Conservation (phyloP, 1,140 invertebrate species). For the Cotesia glomerata region DNA sequence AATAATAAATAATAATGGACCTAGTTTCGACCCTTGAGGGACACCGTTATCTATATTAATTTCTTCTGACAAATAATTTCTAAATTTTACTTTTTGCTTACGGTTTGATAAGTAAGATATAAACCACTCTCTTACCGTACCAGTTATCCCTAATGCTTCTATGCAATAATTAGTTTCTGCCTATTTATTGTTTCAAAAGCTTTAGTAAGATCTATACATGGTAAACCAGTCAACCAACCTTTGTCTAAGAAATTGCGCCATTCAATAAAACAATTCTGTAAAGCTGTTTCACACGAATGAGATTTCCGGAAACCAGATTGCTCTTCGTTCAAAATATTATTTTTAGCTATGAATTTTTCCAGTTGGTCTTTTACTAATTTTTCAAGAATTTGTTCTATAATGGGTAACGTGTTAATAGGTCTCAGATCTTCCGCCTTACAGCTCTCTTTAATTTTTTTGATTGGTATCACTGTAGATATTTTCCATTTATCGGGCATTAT, state of each 20-base stretch:
- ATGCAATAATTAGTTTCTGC: constrained; percentile 14
- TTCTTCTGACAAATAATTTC: too few relatives aligned
- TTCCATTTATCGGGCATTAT: constrained; percentile 26
- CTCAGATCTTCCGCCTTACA: constrained; percentile 29
- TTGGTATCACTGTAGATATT: constrained; percentile 31
- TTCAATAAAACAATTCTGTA: constrained; percentile 1
- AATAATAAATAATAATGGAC: constrained; percentile 14
- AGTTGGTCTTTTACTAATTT: constrained; percentile 2
- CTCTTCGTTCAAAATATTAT: constrained; percentile 22
- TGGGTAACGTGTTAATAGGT: constrained; percentile 32
- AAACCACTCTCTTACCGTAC: constrained; percentile 19
- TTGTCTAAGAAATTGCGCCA: constrained; percentile 6
- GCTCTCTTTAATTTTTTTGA: constrained; percentile 32
- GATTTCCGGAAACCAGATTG: constrained; percentile 26
- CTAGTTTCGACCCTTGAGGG: constrained; percentile 22
- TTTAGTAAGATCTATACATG: constrained; percentile 24
- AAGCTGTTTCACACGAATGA: constrained; percentile 17
- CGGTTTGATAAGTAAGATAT: constrained; percentile 9
- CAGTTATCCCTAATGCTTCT: constrained; percentile 15
- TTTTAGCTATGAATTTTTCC: constrained; percentile 12
- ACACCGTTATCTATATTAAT: background rate
- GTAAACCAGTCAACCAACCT: background rate
- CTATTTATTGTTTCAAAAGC: constrained; percentile 33
- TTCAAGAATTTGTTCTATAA: constrained; percentile 35
- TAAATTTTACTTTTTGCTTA: too few relatives aligned